Base-by-base conservation (phyloP, 2,888 invertebrate species). In the Rugalucina vietnamica region DNA sequence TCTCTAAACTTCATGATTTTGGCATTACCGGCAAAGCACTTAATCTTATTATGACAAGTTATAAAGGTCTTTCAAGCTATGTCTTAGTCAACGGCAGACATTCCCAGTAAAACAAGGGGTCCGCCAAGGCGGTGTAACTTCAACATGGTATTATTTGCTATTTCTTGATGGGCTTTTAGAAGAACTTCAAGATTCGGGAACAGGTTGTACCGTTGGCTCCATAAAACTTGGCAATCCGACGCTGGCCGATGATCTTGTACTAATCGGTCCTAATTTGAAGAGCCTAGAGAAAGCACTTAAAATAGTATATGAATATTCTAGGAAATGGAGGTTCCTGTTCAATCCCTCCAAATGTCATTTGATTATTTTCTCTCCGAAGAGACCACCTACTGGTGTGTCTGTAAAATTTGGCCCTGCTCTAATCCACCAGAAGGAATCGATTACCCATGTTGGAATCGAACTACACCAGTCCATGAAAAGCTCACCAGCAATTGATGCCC, bases 121-220 rank as follows among this genome's bases (percentile, higher is more conserved):
- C 10, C 27, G 79, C 24, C 79, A 74, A 72, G 79, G 79, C 37
- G 79, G 79, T 8, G 57, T 79, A 50, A 50, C 72, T 12, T 79
- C 72, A 0, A 79, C 73, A 1, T 79, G 79, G 79, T n/a, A 43
- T 1, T 74, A 74, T 57, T 65, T 79, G n/a, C 74, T 79, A 8
- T 79, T 43, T 34, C 73, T 43, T 29, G 65, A 73, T 29, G 43
- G 49, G 18, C 74, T 79, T 29, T 49, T 79, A 27, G 34, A 72
- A 8, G 39, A 21, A 14, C 24, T 65, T 21, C 34, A 79, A 34
- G 34, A 21, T 29, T 43, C 43, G 8, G 18, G 14, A 10, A 43
- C 71, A 54, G 78, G 78, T 21, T 32, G 36, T 8, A 36, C 50
- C 24, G 39, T 73, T 39, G 72, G 54, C n/a, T n/a, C 39, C 3